Evolutionary conservation across 2,797 vertebrate genomes (phyloP), one percentile per base, ranked within the genome.

Genomic region (Sebastes paucispinis): DNA sequence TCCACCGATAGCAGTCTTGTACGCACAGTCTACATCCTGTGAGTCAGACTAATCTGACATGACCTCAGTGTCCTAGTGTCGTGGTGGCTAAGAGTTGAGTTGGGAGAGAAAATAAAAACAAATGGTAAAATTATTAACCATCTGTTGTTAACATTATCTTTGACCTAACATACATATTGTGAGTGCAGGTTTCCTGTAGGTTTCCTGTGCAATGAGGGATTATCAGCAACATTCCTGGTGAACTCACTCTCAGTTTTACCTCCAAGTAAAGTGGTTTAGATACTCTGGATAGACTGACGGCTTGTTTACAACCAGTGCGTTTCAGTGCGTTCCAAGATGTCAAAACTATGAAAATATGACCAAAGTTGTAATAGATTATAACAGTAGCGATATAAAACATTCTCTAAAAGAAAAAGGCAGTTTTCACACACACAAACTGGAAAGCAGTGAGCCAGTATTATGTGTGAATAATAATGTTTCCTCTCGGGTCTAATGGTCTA

Each of bases 381-480:
- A 34, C n/a, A 18, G 1, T 8, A 20, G 32, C 1, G 1, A 54
- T 60, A 5, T 55, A 22, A 47, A 62, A 58, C 11, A 43, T 4
- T 27, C 4, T 67, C 4, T 11, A n/a, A 43, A 47, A 50, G 8
- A 32, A 9, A 11, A 8, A 13, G 29, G 13, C 20, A 32, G n/a
- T 67, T 0, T 64, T 39, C n/a, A 39, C 50, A 52, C 60, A 72
- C 27, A 62, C 25, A 62, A 16, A 50, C 50, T 52, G 69, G 8
- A 50, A 66, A 50, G 9, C 25, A 32, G 3, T 2, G 34, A 31
- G 34, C 43, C 6, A 22, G 54, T 79, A 69, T 79, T 85, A 73
- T 83, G 32, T 52, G 1, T 67, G 74, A 64, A 69, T 47, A 64
- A 69, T 36, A 75, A 16, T 14, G 65, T 74, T 89, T 88, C 83